Base-by-base conservation (phyloP, 1,140 invertebrate species). In the Geopemphigus sp. region DNA sequence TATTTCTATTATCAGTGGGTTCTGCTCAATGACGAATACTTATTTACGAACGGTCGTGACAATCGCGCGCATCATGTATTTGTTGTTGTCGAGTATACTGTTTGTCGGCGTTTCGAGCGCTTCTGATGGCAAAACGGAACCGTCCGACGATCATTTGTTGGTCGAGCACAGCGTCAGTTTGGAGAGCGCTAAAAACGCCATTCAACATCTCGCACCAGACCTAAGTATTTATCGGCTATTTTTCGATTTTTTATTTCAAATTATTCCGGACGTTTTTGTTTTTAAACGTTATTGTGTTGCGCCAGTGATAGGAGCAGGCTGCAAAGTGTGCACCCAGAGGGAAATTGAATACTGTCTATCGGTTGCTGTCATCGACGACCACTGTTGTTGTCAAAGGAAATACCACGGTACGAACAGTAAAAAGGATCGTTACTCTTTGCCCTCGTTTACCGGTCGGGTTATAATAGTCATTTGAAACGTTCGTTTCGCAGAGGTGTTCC, bases 341-440 rank as follows among this genome's bases (percentile, higher is more conserved):
- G 91, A 92, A 85, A 87, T 89, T 83, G 87, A 86, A 81, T 92
- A 92, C 85, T 92, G 91, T 84, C 85, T 87, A 81, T 86, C 89
- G 81, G 86, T 84, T 11, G 87, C 88, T 70, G 88, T 91, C 81
- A 86, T 92, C 81, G 87, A 88, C 32, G 91, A 92, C 85, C 91
- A 92, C 85, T 92, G 91, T 85, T 91, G 90, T 85, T 92, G 91
- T 85, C 90, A 92, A 84, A 85, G 87, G 74, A 85, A 86, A 82
- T 88, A 87, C 83, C 83, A 86, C 81, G 86, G 86, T 83, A 73
- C 59, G 45, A 26, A n/a, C n/a, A n/a, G n/a, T n/a, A n/a, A n/a
- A n/a, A n/a, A n/a, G n/a, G n/a, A n/a, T n/a, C n/a, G n/a, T n/a
- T n/a, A n/a, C n/a, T n/a, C n/a, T n/a, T n/a, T n/a, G n/a, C n/a